A percentile compares a stretch with the other conserved stretches of the same genome.
Conservation (phyloP, 2,113 vertebrate genomes). For the Mastomys coucha region DNA sequence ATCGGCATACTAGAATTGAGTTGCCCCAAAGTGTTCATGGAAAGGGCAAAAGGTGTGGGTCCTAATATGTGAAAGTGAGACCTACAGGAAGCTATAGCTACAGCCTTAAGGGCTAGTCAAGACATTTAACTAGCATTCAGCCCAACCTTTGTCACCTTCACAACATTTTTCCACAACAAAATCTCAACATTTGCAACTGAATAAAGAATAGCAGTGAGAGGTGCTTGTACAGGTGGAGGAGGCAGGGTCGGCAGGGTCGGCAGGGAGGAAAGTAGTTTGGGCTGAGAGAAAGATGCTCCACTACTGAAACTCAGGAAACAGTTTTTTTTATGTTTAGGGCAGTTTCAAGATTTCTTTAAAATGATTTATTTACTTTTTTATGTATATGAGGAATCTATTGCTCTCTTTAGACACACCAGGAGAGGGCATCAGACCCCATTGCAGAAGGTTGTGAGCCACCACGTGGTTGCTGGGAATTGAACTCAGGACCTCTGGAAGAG, state of each 20-base stretch:
- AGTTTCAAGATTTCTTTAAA: not conserved
- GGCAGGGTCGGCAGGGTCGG: not conserved
- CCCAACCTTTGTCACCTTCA: not conserved
- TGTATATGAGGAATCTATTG: not conserved
- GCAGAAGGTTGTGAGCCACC: too few species aligned
- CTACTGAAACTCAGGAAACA: not conserved
- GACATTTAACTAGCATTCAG: not conserved
- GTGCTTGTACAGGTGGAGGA: not conserved
- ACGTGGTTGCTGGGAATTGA: too few species aligned
- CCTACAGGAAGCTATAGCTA: not conserved
- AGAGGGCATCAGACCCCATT: too few species aligned
- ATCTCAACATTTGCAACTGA: conserved; percentile 11
- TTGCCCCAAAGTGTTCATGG: not conserved
- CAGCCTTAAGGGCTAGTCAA: not conserved
- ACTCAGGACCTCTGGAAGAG: too few species aligned
- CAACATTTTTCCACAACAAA: not conserved
- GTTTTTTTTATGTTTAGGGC: not conserved
- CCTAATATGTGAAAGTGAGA: not conserved
- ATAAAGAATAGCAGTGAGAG: not conserved
- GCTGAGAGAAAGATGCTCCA: not conserved
- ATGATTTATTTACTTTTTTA: not conserved
- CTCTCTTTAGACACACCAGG: too few species aligned
- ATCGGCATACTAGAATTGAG: not conserved
- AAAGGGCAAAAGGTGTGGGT: not conserved
- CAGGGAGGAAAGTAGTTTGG: not conserved